Base-by-base conservation (phyloP, 2,797 vertebrate species). In the Myripristis murdjan region DNA sequence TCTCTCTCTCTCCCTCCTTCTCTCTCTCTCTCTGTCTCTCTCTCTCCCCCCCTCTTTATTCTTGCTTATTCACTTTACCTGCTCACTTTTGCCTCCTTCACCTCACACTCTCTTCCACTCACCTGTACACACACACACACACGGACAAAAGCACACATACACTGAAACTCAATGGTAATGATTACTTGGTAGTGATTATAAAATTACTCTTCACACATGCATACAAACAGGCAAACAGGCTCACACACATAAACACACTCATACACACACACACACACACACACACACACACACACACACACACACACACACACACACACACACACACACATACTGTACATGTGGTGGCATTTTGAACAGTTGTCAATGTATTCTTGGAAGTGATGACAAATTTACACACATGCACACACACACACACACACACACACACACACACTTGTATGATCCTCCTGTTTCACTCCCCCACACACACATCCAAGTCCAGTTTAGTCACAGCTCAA, bases 331-430 rank as follows among this genome's bases (percentile, higher is more conserved):
- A n/a, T n/a, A n/a, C n/a, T n/a, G n/a, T 31, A 15, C 10, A 22
- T 63, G 58, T 35, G 47, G 68, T 75, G 80, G 82, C 77, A 73
- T 72, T 79, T 68, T 70, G 46, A 92, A 76, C 91, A 90, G 89
- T 89, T 91, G 91, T 77, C 83, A 6, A 83, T 76, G 75, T 91
- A 90, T 92, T 92, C 81, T 90, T 89, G 82, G 87, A 89, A 65
- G 76, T 81, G 87, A 84, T 89, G 87, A 91, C 87, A 90, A 89
- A 72, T 44, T 18, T 28, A 69, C 35, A 22, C 53, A 44, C 23
- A 46, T 59, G 65, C 73, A n/a, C n/a, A n/a, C n/a, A n/a, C n/a
- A n/a, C n/a, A n/a, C n/a, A n/a, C n/a, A n/a, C n/a, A n/a, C n/a
- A n/a, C n/a, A n/a, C n/a, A n/a, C n/a, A n/a, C n/a, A 81, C 70